A percentile compares a stretch with the other conserved stretches of the same genome.
phyloP scores from a whole-genome alignment of 2,113 vertebrate genomes.

The Enhydra lutris region DNA sequence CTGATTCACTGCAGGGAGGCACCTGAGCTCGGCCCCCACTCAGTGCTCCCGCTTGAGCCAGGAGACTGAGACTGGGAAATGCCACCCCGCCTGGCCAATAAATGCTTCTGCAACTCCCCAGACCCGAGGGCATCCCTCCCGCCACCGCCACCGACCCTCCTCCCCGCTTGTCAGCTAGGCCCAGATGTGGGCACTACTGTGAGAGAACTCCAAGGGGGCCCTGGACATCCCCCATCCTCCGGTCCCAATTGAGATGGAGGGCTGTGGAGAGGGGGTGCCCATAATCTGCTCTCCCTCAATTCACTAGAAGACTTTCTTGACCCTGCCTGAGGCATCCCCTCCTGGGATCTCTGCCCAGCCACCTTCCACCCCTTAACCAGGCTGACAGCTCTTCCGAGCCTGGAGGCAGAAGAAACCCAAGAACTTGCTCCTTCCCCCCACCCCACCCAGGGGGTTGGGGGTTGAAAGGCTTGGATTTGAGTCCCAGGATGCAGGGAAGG shows the following conservation, averaged over 20 bases:
- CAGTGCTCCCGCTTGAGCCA: rapidly evolving
- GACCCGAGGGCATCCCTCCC: background rate
- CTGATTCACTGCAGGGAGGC: background rate
- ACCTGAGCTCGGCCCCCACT: background rate
- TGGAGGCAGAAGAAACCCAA: background rate
- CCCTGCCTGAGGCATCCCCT: background rate
- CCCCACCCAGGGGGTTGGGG: rapidly evolving
- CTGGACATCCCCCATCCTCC: background rate
- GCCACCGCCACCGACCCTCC: too few species aligned
- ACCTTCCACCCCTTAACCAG: rapidly evolving
- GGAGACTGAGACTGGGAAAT: background rate
- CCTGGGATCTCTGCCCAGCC: background rate
- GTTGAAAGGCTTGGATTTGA: background rate
- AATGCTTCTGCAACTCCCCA: background rate
- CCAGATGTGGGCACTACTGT: rapidly evolving
- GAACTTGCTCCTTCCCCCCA: background rate
- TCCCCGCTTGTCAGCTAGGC: rapidly evolving
- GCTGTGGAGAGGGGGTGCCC: background rate
- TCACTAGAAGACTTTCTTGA: background rate
- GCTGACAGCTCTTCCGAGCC: background rate
- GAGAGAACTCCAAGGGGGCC: background rate
- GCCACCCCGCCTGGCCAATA: background rate
- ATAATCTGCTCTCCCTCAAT: background rate
- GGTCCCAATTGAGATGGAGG: background rate
- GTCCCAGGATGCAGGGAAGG: background rate